phyloP scores from a whole-genome alignment of 2,888 invertebrate genomes.

The Rosalia funebris region DNA sequence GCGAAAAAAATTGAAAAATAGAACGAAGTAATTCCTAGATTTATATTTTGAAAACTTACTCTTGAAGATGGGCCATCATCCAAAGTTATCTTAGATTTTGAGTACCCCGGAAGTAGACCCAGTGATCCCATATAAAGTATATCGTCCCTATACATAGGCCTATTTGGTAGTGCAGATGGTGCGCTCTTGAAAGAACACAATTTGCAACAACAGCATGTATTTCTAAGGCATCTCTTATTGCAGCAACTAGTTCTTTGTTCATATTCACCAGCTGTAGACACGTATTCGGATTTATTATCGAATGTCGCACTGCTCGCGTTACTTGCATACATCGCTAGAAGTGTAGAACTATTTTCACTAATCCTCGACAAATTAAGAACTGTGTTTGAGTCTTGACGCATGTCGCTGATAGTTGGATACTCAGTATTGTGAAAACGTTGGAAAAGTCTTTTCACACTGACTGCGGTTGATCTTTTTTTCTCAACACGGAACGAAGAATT shows the following conservation, averaged over 20 bases:
- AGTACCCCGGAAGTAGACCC: conserved; percentile 37
- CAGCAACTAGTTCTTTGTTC: conserved; percentile 17
- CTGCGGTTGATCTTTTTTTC: not conserved
- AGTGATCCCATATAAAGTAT: conserved; percentile 71
- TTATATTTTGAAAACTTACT: conserved; percentile 29
- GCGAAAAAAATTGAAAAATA: too few relatives aligned
- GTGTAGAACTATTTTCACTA: conserved; percentile 10
- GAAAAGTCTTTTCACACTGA: conserved; percentile 29
- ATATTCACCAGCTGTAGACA: conserved; percentile 42
- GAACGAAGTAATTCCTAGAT: too few relatives aligned
- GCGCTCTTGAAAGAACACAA: not conserved
- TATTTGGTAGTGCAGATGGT: conserved; percentile 28
- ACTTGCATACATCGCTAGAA: conserved; percentile 11
- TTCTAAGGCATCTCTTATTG: conserved; percentile 27
- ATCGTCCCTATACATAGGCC: conserved; percentile 75
- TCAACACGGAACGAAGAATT: conserved; percentile 32
- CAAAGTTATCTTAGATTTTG: conserved; percentile 16
- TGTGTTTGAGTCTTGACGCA: not conserved
- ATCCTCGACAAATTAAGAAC: not conserved
- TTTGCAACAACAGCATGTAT: conserved; percentile 31
- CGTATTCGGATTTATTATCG: conserved; percentile 16
- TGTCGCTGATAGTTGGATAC: conserved; percentile 44
- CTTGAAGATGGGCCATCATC: conserved; percentile 12
- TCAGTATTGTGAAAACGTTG: conserved; percentile 38
- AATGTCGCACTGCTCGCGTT: conserved; percentile 10